Evolutionary conservation across 2,888 invertebrate genomes (phyloP).

Genomic region (Nomada hirtipes): DNA sequence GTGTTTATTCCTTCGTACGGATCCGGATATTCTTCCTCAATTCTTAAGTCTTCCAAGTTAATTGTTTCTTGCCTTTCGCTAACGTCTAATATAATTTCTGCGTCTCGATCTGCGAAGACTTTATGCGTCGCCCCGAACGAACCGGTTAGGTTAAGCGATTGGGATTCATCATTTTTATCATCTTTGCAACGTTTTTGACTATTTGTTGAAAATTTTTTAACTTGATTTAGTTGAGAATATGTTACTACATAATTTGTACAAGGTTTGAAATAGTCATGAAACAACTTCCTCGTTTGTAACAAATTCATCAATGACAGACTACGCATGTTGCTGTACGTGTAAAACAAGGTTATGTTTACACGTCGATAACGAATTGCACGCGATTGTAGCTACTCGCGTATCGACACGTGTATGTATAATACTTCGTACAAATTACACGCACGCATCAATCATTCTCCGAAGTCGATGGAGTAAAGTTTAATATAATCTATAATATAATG

Average conservation of each 20-base stretch:
- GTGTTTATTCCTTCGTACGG: constrained; percentile 88
- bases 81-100: constrained; percentile 89
- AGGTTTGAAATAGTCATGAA: constrained; percentile 53
- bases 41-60: constrained; percentile 76
- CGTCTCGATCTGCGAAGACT: constrained; percentile 89
- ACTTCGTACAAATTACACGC: too few species aligned
- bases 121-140: constrained; percentile 88
- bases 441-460: too few species aligned
- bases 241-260: constrained; percentile 62
- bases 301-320: constrained; percentile 60
- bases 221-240: constrained; percentile 57
- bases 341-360: constrained; percentile 37
- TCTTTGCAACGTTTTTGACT: constrained; percentile 32
- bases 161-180: constrained; percentile 52
- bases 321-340: constrained; percentile 56
- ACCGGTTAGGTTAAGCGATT: constrained; percentile 66
- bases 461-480: too few species aligned
- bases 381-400: background rate
- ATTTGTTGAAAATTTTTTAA: constrained; percentile 57
- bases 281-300: constrained; percentile 59
- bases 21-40: constrained; percentile 84
- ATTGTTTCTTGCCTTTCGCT: constrained; percentile 87
- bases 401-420: background rate
- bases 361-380: background rate
- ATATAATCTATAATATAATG: background rate